Conservation (phyloP, 2,113 vertebrate species). For the Saguinus imperator region DNA sequence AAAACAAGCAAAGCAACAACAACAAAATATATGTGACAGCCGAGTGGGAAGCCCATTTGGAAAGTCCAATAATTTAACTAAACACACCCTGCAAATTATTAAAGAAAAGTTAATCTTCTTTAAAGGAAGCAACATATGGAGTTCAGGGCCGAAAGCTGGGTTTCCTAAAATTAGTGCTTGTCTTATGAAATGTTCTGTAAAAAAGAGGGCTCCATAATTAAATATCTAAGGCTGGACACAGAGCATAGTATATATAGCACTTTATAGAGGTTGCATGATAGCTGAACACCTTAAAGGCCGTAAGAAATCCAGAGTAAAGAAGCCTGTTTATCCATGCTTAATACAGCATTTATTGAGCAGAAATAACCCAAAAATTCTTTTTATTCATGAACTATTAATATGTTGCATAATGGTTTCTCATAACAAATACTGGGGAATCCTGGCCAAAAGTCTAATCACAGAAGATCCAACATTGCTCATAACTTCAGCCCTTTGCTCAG, state of each 20-base stretch:
- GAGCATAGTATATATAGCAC: fast-evolving
- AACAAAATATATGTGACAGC: background rate
- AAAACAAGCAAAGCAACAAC: background rate
- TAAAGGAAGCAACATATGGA: background rate
- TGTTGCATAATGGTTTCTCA: background rate
- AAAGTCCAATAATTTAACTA: background rate
- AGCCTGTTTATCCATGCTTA: background rate
- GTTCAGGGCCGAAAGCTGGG: background rate
- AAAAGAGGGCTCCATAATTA: background rate
- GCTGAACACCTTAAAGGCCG: background rate
- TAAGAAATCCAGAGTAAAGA: background rate
- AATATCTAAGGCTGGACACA: background rate
- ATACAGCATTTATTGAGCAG: background rate
- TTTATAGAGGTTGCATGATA: background rate
- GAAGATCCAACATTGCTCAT: background rate
- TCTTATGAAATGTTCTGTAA: fast-evolving
- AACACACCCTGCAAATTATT: background rate
- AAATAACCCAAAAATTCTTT: background rate
- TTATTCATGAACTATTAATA: background rate
- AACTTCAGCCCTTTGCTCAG: background rate
- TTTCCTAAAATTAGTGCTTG: background rate
- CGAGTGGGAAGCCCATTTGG: background rate
- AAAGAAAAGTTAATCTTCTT: background rate
- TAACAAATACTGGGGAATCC: background rate
- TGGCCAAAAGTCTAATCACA: background rate